Percentiles rank a stretch among this genome's conserved stretches.
Conservation (phyloP, 2,888 invertebrate species). For the Eupeodes luniger region DNA sequence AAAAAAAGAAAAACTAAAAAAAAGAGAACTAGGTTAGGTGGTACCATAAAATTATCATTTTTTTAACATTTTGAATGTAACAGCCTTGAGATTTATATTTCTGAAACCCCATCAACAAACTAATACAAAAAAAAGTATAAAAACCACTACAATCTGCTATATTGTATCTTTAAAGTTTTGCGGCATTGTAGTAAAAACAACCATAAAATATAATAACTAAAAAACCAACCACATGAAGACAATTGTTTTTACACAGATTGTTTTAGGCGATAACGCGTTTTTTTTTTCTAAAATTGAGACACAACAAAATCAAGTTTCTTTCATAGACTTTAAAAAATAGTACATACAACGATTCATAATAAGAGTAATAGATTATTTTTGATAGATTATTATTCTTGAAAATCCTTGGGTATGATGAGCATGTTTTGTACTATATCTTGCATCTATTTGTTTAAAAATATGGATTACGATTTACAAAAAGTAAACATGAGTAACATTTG, state of each 20-base stretch:
- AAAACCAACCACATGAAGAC: not conserved
- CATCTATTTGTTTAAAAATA: too few species aligned
- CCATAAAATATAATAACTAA: not conserved
- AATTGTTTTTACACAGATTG: slow-evolving; percentile 35
- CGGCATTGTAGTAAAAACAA: too few species aligned
- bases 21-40: slow-evolving; percentile 62
- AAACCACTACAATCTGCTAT: slow-evolving; percentile 37
- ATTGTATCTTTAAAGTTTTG: slow-evolving; percentile 17
- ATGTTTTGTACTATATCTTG: too few species aligned
- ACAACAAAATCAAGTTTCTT: not conserved
- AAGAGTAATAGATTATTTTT: slow-evolving; percentile 23
- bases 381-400: not conserved
- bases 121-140: too few species aligned
- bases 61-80: slow-evolving; percentile 59
- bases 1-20: not conserved
- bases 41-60: slow-evolving; percentile 57
- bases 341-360: not conserved
- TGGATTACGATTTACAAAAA: too few species aligned
- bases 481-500: too few species aligned
- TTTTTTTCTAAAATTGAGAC: not conserved
- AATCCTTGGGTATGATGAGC: not conserved
- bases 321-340: slow-evolving; percentile 6
- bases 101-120: slow-evolving; percentile 12
- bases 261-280: slow-evolving; percentile 37
- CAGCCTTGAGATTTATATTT: slow-evolving; percentile 57